Conservation (phyloP, 2,888 invertebrate genomes). For the Adelphocoris suturalis region DNA sequence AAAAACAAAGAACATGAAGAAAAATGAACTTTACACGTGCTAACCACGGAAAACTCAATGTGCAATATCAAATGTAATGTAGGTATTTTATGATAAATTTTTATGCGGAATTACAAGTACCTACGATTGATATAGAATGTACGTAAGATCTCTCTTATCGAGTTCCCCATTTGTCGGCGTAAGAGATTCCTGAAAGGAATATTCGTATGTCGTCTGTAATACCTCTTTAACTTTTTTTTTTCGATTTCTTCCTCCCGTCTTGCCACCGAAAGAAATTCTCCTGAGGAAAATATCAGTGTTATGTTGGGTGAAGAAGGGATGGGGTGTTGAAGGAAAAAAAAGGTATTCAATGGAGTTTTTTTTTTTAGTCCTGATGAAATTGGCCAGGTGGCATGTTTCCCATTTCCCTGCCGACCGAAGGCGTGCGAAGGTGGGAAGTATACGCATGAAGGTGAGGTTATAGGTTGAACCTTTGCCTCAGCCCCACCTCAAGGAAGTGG, state of each 20-base stretch:
- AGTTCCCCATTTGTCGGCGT: background rate
- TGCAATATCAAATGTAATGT: no score
- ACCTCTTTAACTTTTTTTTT: conserved; percentile 11
- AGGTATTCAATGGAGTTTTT: conserved; percentile 56
- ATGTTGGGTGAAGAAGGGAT: background rate
- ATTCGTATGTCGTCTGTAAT: background rate
- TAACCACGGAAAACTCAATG: no score
- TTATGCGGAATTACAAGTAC: no score
- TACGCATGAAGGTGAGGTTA: conserved; percentile 21
- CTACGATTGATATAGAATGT: no score
- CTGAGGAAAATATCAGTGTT: conserved; percentile 30
- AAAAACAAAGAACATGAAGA: no score
- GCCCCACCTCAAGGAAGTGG: background rate
- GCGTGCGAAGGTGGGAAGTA: background rate
- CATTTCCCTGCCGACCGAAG: conserved; percentile 57
- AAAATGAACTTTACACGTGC: no score
- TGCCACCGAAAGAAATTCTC: background rate
- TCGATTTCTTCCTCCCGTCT: background rate
- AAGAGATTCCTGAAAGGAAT: background rate
- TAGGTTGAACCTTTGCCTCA: conserved; percentile 6
- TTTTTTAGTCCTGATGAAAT: conserved; percentile 60
- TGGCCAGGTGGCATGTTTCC: conserved; percentile 66
- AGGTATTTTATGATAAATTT: no score
- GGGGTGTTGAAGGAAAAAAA: conserved; percentile 18
- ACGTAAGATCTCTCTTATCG: no score